Percentiles rank a stretch among this genome's conserved stretches.
Conservation (phyloP, 2,888 invertebrate genomes). For the Brenthis ino region DNA sequence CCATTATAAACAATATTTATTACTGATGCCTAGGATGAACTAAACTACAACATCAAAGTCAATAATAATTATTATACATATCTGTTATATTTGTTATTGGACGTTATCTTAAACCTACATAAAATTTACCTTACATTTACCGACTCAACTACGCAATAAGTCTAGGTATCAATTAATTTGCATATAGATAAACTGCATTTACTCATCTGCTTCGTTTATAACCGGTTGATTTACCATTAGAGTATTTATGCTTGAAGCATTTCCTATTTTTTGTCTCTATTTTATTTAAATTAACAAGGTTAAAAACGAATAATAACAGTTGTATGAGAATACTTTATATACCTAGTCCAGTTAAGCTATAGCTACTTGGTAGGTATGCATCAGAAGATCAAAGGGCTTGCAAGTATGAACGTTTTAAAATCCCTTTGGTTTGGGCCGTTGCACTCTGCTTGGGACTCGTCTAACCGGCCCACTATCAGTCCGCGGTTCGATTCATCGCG, state of each 20-base stretch:
- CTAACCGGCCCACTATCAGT: conserved; percentile 81
- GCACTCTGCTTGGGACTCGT: conserved; percentile 78
- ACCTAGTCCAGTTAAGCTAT: not conserved
- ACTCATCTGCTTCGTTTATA: conserved; percentile 25
- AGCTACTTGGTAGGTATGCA: conserved; percentile 26
- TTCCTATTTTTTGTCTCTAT: conserved; percentile 57
- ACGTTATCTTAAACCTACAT: conserved; percentile 20
- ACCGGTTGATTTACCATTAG: conserved; percentile 32
- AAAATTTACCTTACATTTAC: conserved; percentile 29
- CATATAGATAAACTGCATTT: conserved; percentile 37
- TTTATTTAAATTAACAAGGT: conserved; percentile 47
- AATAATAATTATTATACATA: conserved; percentile 1
- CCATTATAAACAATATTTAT: conserved; percentile 13
- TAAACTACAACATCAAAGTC: conserved; percentile 24
- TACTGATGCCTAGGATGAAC: conserved; percentile 7
- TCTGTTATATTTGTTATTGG: conserved; percentile 16
- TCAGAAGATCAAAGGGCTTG: conserved; percentile 62
- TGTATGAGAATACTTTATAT: not conserved
- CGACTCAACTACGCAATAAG: conserved; percentile 41
- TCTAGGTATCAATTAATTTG: conserved; percentile 38
- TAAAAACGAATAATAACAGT: not conserved
- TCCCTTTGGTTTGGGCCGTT: conserved; percentile 79
- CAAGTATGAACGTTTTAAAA: conserved; percentile 75
- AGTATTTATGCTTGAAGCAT: conserved; percentile 42
- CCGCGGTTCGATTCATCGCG: conserved; percentile 76